Conservation (phyloP, 2,888 invertebrate species). For the Apodemia mormo region DNA sequence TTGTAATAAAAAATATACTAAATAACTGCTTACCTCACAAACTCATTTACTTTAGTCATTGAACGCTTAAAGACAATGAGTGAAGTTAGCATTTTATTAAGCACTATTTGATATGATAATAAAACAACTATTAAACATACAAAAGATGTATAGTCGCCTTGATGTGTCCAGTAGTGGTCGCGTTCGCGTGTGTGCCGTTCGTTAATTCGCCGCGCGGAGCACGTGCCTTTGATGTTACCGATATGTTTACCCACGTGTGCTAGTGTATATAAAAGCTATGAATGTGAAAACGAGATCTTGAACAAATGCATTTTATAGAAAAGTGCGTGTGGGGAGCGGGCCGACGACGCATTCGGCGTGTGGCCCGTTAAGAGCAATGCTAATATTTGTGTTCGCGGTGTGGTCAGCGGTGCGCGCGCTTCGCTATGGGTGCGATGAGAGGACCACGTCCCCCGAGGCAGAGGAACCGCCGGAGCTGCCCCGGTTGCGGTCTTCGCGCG, state of each 20-base stretch:
- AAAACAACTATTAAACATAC: conserved; percentile 55
- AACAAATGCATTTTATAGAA: conserved; percentile 53
- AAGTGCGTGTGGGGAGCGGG: conserved; percentile 56
- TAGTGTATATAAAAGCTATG: conserved; percentile 35
- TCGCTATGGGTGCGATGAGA: conserved; percentile 64
- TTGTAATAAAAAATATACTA: not conserved
- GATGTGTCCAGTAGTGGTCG: conserved; percentile 62
- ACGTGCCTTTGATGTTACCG: conserved; percentile 51
- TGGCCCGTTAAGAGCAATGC: conserved; percentile 73
- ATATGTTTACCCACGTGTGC: conserved; percentile 28
- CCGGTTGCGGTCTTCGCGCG: conserved; percentile 72
- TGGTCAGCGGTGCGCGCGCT: conserved; percentile 84
- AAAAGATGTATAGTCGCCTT: conserved; percentile 54
- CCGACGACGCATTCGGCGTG: conserved; percentile 55
- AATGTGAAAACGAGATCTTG: conserved; percentile 48
- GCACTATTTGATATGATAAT: conserved; percentile 68
- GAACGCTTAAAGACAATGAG: conserved; percentile 42
- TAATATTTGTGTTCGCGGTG: conserved; percentile 83
- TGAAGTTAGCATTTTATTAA: conserved; percentile 43
- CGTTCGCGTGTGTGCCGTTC: conserved; percentile 65
- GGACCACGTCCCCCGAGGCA: conserved; percentile 58
- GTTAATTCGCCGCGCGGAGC: conserved; percentile 44
- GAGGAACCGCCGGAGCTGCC: conserved; percentile 71
- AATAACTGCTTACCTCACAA: conserved; percentile 28
- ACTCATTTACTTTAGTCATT: not conserved